Conservation (phyloP, 1,140 invertebrate species). For the Venustaconcha ellipsiformis region DNA sequence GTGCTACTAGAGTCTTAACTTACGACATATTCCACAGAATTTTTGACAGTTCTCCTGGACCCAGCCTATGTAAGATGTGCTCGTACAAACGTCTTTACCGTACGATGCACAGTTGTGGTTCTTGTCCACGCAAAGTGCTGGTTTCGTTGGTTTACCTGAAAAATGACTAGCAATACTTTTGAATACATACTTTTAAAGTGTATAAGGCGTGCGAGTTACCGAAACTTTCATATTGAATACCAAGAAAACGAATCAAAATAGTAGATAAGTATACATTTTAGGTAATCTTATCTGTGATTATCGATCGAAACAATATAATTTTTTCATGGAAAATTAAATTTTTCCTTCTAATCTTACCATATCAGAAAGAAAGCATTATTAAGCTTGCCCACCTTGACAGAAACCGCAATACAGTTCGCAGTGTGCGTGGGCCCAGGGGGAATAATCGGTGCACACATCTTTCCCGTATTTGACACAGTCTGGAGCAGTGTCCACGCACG, state of each 20-base stretch:
- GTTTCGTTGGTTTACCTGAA: slow-evolving; percentile 19
- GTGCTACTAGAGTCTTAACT: background rate
- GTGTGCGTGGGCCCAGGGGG: slow-evolving; percentile 19
- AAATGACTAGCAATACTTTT: background rate
- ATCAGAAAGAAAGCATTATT: background rate
- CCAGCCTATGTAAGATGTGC: slow-evolving; percentile 23
- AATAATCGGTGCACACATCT: slow-evolving; percentile 26
- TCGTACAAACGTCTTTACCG: slow-evolving; percentile 20
- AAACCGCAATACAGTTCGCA: slow-evolving; percentile 23
- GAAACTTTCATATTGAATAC: too few relatives aligned
- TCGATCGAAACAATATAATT: too few relatives aligned
- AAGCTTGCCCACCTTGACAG: slow-evolving; percentile 11
- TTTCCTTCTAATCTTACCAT: too few relatives aligned
- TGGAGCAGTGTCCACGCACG: slow-evolving; percentile 7
- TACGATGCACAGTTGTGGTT: slow-evolving; percentile 33
- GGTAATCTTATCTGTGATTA: too few relatives aligned
- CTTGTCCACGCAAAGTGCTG: slow-evolving; percentile 23
- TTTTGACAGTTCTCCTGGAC: slow-evolving; percentile 34
- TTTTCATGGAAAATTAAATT: too few relatives aligned
- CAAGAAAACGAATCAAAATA: too few relatives aligned
- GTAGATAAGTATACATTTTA: too few relatives aligned
- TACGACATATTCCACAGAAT: slow-evolving; percentile 35
- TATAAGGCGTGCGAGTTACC: too few relatives aligned
- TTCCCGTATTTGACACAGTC: slow-evolving; percentile 20
- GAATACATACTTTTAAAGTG: too few relatives aligned